These are phyloP conservation scores for Pluvialis apricaria DNA, from an alignment of 2,113 vertebrate genomes.

Conservation along the genomic window DNA sequence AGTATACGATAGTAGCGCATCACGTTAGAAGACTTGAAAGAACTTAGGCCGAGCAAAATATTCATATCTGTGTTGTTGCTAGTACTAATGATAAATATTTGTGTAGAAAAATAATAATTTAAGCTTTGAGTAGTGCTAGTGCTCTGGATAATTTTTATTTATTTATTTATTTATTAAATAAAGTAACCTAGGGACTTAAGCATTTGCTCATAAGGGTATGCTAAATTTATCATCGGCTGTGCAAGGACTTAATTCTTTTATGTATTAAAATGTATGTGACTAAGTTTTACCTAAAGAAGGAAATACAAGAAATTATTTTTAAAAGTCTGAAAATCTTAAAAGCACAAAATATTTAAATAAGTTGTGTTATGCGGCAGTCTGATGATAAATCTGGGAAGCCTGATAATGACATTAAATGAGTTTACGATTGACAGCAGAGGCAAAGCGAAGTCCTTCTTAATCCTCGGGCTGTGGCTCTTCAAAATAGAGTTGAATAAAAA, in stretches of 20 bases:
- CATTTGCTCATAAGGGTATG: not conserved
- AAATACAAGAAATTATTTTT: not conserved
- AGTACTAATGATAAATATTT: not conserved
- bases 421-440: not conserved
- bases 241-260: not conserved
- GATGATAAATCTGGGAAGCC: not conserved
- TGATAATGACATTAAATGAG: not conserved
- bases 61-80: too few relatives aligned
- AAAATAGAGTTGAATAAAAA: not conserved
- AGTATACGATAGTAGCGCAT: too few relatives aligned
- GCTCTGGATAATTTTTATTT: not conserved
- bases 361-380: not conserved
- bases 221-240: not conserved
- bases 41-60: too few relatives aligned
- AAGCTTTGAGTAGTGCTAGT: not conserved
- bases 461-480: not conserved
- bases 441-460: not conserved
- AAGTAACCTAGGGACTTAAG: not conserved
- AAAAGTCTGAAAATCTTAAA: not conserved
- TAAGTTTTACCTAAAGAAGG: not conserved
- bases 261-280: not conserved
- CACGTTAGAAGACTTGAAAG: too few relatives aligned
- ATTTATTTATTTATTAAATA: not conserved
- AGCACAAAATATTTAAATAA: not conserved
- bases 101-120: not conserved